Evolutionary conservation across 1,140 invertebrate genomes (phyloP).

Genomic region (Penaeus indicus): DNA sequence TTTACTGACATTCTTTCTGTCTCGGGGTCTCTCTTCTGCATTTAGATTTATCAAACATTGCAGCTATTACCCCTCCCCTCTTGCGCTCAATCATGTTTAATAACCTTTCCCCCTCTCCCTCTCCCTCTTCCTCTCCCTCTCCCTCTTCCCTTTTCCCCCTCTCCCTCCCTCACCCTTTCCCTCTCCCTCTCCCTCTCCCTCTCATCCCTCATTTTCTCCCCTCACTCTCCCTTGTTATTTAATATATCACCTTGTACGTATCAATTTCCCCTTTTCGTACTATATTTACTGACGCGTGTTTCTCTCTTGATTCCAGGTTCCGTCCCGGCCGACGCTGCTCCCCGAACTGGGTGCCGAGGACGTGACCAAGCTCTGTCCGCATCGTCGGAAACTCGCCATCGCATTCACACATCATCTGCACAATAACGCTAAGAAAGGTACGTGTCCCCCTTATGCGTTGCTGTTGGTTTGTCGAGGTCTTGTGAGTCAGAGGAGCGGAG

Average conservation of each 20-base stretch:
- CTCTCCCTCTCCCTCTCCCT: not conserved
- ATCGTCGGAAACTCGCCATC: conserved; percentile 57
- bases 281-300: too few species aligned
- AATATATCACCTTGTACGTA: too few species aligned
- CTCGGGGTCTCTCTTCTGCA: too few species aligned
- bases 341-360: conserved; percentile 47
- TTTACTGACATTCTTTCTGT: too few species aligned
- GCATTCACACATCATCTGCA: conserved; percentile 59
- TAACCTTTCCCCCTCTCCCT: not conserved
- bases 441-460: not conserved
- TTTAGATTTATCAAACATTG: too few species aligned
- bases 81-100: not conserved
- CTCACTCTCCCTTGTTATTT: not conserved
- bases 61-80: too few species aligned
- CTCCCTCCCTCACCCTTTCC: not conserved
- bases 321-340: conserved; percentile 41
- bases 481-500: not conserved
- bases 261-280: too few species aligned
- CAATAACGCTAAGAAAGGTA: conserved; percentile 60
- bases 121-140: not conserved
- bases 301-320: not conserved
- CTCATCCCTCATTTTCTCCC: not conserved
- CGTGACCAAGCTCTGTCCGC: conserved; percentile 57
- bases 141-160: not conserved
- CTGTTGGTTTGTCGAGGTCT: not conserved